Base-by-base conservation (phyloP, 2,113 vertebrate genomes). In the Cichladusa arquata region DNA sequence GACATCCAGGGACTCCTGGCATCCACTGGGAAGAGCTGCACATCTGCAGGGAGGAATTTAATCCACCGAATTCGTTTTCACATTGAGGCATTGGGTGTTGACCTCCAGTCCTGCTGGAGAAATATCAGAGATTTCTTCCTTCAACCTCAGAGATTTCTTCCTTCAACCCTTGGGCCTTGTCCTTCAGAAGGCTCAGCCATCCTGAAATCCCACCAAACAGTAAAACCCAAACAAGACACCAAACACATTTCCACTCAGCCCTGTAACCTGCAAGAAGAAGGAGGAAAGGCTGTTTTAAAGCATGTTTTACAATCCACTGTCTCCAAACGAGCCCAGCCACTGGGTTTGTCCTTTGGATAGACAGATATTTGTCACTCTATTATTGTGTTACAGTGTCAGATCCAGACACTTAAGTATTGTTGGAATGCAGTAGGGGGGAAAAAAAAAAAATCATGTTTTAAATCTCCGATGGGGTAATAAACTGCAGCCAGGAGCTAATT, bases 401-500 rank as follows among this genome's bases (percentile, higher is more conserved):
- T 91, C 96, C 97, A 98, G 97, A 98, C 97, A 98, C 97, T 98
- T 97, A 97, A 98, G 94, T 90, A 96, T 97, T 98, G 97, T 97
- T 97, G 98, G 98, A 98, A 98, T 98, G 98, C 94, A 98, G 95
- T 94, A 67, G 87, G 93, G 94, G 96, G 90, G 88, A 77, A 48
- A 34, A 38, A 48, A 71, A 88, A 74, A 69, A 90, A 96, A 89
- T 97, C 96, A 97, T 96, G 97, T 97, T 98, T 98, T 98, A 98
- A 98, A 98, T 98, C 98, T 98, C 97, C 93, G 96, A 98, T 97
- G 97, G 97, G 97, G 97, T 98, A 98, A 98, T 98, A 98, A 98
- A 98, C 93, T 97, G 96, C 88, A 98, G 98, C 97, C 98, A 98
- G 98, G 97, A 98, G 98, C 98, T 98, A 98, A 98, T 98, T 98